Conservation (phyloP, 2,797 vertebrate species). For the Chaunax sp. region DNA sequence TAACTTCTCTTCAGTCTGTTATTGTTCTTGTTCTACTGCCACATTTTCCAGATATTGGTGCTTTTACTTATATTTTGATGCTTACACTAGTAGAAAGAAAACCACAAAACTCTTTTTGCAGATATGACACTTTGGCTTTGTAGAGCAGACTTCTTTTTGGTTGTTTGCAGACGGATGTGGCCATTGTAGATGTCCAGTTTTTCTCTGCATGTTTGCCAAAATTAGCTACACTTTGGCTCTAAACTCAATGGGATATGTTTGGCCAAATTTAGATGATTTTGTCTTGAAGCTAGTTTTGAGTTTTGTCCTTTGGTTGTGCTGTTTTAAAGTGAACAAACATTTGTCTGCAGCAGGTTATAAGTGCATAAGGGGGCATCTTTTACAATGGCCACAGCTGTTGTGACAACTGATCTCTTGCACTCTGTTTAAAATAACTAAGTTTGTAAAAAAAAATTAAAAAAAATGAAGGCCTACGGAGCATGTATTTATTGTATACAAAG, state of each 20-base stretch:
- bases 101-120: too few relatives aligned
- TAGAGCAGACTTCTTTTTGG: background rate
- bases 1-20: too few relatives aligned
- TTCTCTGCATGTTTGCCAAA: conserved; percentile 24
- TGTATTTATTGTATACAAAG: conserved; percentile 78
- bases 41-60: too few relatives aligned
- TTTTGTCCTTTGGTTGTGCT: conserved; percentile 11
- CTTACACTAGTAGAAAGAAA: too few relatives aligned
- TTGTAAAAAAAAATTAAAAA: conserved; percentile 47
- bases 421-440: conserved; percentile 58
- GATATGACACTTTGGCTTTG: too few relatives aligned
- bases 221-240: conserved; percentile 12
- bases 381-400: conserved; percentile 32
- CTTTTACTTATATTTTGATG: too few relatives aligned
- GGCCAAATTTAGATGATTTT: background rate
- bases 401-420: conserved; percentile 63
- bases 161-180: conserved; percentile 30
- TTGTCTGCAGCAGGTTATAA: background rate
- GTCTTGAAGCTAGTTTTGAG: background rate
- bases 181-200: conserved; percentile 18
- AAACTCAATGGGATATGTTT: background rate
- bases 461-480: conserved; percentile 61
- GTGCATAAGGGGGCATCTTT: background rate
- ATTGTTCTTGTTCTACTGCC: too few relatives aligned
- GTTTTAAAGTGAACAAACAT: conserved; percentile 1